Base-by-base conservation (phyloP, 2,888 invertebrate species). In the Dryocosmus kuriphilus region DNA sequence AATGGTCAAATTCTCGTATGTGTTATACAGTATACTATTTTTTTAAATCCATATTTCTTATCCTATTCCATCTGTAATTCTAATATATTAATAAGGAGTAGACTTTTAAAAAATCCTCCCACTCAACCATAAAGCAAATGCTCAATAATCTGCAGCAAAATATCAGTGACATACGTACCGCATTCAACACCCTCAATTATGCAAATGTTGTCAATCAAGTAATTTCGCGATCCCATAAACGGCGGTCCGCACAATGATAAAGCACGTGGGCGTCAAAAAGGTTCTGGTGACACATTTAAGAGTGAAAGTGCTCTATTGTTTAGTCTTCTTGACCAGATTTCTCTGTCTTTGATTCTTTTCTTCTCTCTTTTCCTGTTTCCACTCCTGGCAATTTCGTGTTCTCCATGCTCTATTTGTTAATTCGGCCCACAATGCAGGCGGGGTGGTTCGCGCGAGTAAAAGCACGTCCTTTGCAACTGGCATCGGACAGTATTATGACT, bases 401-500 rank as follows among this genome's bases (percentile, higher is more conserved):
- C 80, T 81, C 77, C 80, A 80, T 83, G 81, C 78, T 85, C 83
- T 85, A 84, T 87, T 87, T 85, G 84, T 81, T 82, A 81, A 86
- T 88, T 86, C 83, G 82, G 79, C 79, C 75, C 79, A 84, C 84
- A 84, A 85, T 86, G 81, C 80, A 75, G 61, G 75, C 57, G 78
- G 65, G 65, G 61, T 74, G 35, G 38, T 57, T 61, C 11, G 27
- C 74, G 38, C 57, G 60, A 74, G 57, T n/a, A 62, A 62, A 30
- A 62, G 51, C 30, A 32, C 46, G 35, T 62, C 22, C 67, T 30
- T 65, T 65, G 65, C 67, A 57, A 67, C 67, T 71, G 81, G 74
- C 75, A 74, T 80, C 77, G 80, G 85, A 86, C 86, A 84, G 82
- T 90, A 90, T 90, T 90, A 89, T 90, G 89, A 90, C 89, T 89